Conservation (phyloP, 2,797 vertebrate genomes). For the Cynopterus sphinx region DNA sequence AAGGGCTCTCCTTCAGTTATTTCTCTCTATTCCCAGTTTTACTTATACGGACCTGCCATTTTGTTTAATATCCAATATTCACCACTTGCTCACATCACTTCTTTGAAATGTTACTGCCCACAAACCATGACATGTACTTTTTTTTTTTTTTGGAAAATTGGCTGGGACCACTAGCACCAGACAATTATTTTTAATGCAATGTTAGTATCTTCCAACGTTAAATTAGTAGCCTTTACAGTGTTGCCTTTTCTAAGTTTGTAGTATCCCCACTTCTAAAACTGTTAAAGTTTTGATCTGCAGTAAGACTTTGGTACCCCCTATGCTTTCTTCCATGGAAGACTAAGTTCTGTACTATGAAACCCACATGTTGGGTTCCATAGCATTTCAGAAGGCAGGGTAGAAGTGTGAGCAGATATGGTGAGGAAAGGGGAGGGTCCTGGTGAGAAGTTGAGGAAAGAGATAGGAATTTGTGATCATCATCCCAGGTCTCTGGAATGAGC, state of each 20-base stretch:
- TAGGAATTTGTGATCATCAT: neutral
- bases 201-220: neutral
- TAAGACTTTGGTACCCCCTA: neutral
- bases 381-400: neutral
- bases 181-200: no score
- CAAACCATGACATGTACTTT: neutral
- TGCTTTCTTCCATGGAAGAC: neutral
- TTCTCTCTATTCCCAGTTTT: neutral
- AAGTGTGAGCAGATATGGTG: neutral
- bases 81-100: constrained; percentile 30
- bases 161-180: neutral
- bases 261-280: neutral
- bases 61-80: neutral
- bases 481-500: no score
- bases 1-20: neutral
- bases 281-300: neutral
- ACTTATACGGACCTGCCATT: neutral
- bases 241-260: neutral
- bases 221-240: neutral
- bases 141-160: neutral
- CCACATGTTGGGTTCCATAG: no score
- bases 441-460: neutral
- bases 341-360: neutral
- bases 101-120: constrained; percentile 19
- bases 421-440: neutral